Evolutionary conservation across 1,140 invertebrate species (phyloP).

Genomic region (Drosophila bocqueti): DNA sequence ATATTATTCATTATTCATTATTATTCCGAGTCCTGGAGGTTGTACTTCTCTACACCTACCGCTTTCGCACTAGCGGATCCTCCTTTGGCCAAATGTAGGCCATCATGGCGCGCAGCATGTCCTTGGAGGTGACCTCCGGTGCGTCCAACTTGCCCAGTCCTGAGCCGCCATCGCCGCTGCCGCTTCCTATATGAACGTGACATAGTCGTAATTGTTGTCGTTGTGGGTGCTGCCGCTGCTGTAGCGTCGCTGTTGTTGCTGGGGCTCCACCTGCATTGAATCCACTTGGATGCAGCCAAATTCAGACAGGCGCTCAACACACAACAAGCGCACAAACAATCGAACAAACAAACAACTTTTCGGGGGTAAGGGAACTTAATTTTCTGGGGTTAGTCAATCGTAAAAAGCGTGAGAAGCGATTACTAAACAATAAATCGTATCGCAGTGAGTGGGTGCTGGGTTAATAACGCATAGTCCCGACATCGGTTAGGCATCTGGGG

Average conservation of each 20-base stretch:
- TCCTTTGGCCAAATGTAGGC: conserved; percentile 98
- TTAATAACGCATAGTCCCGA: conserved; percentile 29
- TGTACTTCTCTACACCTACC: conserved; percentile 20
- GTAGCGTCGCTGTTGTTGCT: conserved; percentile 48
- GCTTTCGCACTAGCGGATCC: conserved; percentile 74
- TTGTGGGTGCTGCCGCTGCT: conserved; percentile 68
- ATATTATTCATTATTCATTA: too few relatives aligned
- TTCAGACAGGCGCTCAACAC: conserved; percentile 82
- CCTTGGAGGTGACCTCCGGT: conserved; percentile 88
- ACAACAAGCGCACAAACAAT: conserved; percentile 81
- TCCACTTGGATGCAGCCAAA: conserved; percentile 83
- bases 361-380: conserved; percentile 24
- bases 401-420: conserved; percentile 29
- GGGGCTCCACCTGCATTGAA: conserved; percentile 69
- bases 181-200: conserved; percentile 94
- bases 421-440: conserved; percentile 14
- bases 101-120: conserved; percentile 96
- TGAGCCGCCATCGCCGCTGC: conserved; percentile 88
- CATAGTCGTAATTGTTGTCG: conserved; percentile 88
- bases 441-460: not conserved
- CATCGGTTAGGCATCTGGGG: not conserved
- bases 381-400: conserved; percentile 29
- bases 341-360: conserved; percentile 59
- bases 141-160: conserved; percentile 86
- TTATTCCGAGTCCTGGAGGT: accelerated